Base-by-base conservation (phyloP, 1,140 invertebrate species). In the Maniola jurtina region DNA sequence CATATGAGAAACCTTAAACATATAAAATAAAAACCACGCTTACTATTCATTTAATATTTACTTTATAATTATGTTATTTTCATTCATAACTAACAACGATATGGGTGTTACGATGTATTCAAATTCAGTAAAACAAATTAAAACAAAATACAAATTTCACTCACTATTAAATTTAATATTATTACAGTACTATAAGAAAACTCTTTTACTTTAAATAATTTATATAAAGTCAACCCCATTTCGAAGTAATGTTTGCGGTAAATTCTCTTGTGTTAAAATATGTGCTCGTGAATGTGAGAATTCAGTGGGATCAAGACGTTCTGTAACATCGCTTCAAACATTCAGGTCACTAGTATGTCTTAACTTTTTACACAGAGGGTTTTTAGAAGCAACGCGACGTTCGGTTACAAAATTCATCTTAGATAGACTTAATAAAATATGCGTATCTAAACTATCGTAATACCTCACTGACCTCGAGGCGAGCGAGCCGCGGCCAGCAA, bases 1-100 rank as follows among this genome's bases (percentile, higher is more conserved):
- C 6, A 15, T n/a, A n/a, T 50, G 16, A 48, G 9, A 34, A 52
- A 50, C 14, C 35, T 36, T 60, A 36, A 67, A n/a, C 25, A 16
- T 56, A 60, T 67, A 90, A 89, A 84, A 84, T 83, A 90, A 89
- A 90, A 81, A 73, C 78, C 83, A 88, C 79, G 75, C 72, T 73
- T 87, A 89, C 88, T 90, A 90, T 86, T 90, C 85, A 90, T 88
- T 90, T 89, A 89, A 90, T 90, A 90, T 90, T 90, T 90, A 90
- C 88, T 90, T 90, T 90, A 90, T 90, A 90, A 90, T 90, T 89
- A 89, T 88, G 88, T 90, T 90, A 90, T 89, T 88, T 89, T 89
- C 88, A 89, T 89, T 90, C 88, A 90, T 90, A 89, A 90, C 88
- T 90, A 90, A 90, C 88, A 90, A 90, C 88, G 88, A 90, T 90